Conservation (phyloP, 2,888 invertebrate species). For the Ormia ochracea region DNA sequence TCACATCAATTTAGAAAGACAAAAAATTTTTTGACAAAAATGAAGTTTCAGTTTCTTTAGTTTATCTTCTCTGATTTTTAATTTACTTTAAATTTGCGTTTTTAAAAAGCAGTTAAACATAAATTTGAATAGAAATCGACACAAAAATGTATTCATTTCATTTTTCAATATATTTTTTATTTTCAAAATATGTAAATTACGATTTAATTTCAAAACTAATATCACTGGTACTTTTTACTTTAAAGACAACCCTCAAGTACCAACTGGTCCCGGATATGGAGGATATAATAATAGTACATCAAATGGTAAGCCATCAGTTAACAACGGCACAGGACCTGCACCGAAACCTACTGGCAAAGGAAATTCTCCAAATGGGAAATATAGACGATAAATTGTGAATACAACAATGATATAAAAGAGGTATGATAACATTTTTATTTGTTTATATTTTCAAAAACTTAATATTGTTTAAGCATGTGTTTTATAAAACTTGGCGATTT, state of each 20-base stretch:
- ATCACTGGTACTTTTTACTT: not conserved
- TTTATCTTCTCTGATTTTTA: no score
- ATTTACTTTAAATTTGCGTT: no score
- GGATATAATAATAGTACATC: constrained; percentile 65
- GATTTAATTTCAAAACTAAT: no score
- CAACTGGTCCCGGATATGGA: constrained; percentile 65
- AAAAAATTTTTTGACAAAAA: no score
- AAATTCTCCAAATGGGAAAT: constrained; percentile 65
- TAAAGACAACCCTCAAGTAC: constrained; percentile 66
- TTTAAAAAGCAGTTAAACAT: no score
- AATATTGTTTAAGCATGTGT: constrained; percentile 15
- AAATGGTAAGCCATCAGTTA: constrained; percentile 63
- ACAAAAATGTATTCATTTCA: no score
- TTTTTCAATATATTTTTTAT: no score
- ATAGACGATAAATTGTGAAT: constrained; percentile 65
- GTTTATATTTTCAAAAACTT: not conserved
- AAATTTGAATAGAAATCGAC: no score
- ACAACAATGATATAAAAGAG: constrained; percentile 1
- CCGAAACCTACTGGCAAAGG: constrained; percentile 67
- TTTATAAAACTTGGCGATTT: not conserved
- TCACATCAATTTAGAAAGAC: no score
- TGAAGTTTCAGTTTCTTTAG: no score
- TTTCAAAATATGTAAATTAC: no score
- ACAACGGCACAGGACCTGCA: constrained; percentile 58
- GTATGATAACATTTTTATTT: constrained; percentile 25